Conservation (phyloP, 2,797 vertebrate species). For the Carapus acus region DNA sequence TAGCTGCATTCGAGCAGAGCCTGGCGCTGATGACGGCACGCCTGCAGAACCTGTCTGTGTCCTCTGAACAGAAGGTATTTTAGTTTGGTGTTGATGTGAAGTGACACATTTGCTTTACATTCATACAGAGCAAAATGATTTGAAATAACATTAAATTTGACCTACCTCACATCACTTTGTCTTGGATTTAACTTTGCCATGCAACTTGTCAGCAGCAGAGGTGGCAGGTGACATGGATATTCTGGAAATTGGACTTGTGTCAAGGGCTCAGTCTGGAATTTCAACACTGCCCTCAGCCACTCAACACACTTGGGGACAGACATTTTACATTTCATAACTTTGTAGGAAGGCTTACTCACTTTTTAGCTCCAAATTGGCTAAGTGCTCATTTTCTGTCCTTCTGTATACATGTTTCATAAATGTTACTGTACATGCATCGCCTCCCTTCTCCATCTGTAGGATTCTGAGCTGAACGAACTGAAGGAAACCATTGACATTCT, state of each 20-base stretch:
- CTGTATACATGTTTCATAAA: neutral
- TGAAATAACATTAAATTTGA: neutral
- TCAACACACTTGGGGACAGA: constrained; percentile 24
- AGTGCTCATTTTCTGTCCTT: neutral
- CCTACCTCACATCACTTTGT: neutral
- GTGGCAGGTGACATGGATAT: constrained; percentile 8
- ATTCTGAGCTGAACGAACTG: constrained; percentile 86
- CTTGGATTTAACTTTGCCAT: neutral
- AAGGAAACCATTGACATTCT: constrained; percentile 92
- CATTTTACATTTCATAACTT: constrained; percentile 16
- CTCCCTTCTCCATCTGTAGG: constrained; percentile 64
- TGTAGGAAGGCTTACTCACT: constrained; percentile 25
- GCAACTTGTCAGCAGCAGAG: constrained; percentile 4
- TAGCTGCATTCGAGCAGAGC: constrained; percentile 97
- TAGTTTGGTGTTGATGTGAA: neutral
- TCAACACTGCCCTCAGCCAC: constrained; percentile 38
- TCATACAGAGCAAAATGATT: no score
- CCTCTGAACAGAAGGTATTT: constrained; percentile 88
- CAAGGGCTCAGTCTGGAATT: constrained; percentile 28
- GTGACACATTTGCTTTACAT: no score
- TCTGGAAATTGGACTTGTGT: constrained; percentile 17
- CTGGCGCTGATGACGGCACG: constrained; percentile 95
- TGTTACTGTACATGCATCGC: neutral
- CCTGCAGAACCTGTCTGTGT: constrained; percentile 88
- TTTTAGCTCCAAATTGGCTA: neutral